These are phyloP conservation scores for Oscheius sp. DNA, from an alignment of 1,140 invertebrate species.

Conservation along the genomic window DNA sequence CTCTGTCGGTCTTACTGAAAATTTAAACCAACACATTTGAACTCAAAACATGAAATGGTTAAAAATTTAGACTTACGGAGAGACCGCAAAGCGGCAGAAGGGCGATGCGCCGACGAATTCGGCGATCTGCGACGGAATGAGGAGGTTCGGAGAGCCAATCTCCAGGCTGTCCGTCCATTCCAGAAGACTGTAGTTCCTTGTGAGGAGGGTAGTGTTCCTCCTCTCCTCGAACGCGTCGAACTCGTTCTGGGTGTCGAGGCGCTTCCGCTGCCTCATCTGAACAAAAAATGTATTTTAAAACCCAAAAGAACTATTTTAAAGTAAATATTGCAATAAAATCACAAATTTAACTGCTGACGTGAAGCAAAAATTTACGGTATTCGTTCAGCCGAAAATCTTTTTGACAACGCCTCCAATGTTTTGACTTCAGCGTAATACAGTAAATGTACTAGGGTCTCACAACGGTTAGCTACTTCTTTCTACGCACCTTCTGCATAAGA, in stretches of 20 bases:
- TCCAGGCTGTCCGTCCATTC: constrained; percentile 19
- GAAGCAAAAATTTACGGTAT: no score
- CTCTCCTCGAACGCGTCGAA: background rate
- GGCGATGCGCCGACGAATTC: constrained; percentile 15
- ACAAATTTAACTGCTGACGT: no score
- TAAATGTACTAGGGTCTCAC: no score
- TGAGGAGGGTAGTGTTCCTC: background rate
- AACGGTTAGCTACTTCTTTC: no score
- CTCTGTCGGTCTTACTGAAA: constrained; percentile 11
- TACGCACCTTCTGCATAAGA: no score
- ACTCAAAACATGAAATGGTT: background rate
- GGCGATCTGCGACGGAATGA: constrained; percentile 21
- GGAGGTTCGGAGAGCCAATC: constrained; percentile 13
- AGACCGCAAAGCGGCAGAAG: constrained; percentile 17
- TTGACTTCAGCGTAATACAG: no score
- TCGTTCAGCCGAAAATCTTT: no score
- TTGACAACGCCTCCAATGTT: no score
- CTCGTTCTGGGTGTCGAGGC: constrained; percentile 9
- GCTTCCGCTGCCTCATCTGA: no score
- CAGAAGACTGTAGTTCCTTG: constrained; percentile 1
- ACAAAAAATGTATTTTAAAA: no score
- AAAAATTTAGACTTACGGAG: constrained; percentile 10
- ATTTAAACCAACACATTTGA: background rate
- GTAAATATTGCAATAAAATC: no score
- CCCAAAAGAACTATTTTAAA: no score